Percentiles rank a stretch among this genome's conserved stretches.
phyloP scores from a whole-genome alignment of 2,888 invertebrate genomes.

The Hemistola chrysoprasaria region DNA sequence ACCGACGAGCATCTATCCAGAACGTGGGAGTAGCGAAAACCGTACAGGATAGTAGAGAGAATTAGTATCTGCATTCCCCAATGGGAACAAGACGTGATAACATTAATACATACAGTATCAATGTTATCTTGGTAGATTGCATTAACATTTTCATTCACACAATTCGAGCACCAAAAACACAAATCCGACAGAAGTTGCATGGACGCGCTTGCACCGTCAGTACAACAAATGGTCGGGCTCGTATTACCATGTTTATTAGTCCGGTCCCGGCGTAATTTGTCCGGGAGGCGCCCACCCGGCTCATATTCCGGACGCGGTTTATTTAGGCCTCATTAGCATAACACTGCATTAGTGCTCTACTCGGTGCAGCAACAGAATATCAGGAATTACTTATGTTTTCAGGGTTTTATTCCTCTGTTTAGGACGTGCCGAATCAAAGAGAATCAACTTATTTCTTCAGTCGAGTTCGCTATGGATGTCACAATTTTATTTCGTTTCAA shows the following conservation, averaged over 20 bases:
- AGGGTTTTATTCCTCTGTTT: no score
- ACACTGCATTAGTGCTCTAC: slow-evolving; percentile 52
- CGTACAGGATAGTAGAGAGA: no score
- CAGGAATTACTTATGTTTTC: neutral
- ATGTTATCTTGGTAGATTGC: no score
- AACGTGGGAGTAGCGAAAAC: no score
- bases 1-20: no score
- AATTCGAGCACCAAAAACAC: neutral
- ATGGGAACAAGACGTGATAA: no score
- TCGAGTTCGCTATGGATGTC: no score
- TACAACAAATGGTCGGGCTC: slow-evolving; percentile 51
- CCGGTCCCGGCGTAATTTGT: slow-evolving; percentile 60
- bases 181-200: slow-evolving; percentile 18
- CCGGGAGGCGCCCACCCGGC: slow-evolving; percentile 46
- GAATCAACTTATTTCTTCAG: no score
- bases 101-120: no score
- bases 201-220: slow-evolving; percentile 28
- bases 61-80: no score
- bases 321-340: slow-evolving; percentile 70
- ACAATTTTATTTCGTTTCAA: no score
- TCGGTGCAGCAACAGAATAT: slow-evolving; percentile 27
- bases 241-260: slow-evolving; percentile 71
- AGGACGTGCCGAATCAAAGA: no score
- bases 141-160: neutral
- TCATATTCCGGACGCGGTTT: slow-evolving; percentile 65